These are phyloP conservation scores for Zhuqinia jingwanae DNA, from an alignment of 2,888 invertebrate species.

Conservation along the genomic window DNA sequence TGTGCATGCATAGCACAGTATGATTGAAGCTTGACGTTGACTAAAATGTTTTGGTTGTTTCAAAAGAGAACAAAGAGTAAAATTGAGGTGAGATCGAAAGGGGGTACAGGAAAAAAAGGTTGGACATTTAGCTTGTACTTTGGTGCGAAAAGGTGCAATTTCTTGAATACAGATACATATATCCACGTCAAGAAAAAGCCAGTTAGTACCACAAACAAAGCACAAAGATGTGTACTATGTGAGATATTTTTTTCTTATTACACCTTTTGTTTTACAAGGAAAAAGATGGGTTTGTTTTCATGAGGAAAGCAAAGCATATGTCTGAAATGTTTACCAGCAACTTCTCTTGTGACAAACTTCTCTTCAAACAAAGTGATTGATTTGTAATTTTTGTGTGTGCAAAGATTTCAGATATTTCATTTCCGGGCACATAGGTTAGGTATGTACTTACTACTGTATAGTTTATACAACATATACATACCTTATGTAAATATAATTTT, in stretches of 20 bases:
- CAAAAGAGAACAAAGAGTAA: neutral
- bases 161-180: too few relatives aligned
- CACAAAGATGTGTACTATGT: neutral
- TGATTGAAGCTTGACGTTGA: neutral
- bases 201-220: neutral
- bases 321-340: too few relatives aligned
- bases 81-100: conserved; percentile 23
- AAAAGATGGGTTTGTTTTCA: neutral
- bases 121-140: conserved; percentile 41
- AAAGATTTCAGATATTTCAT: neutral
- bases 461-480: too few relatives aligned
- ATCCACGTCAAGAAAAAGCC: neutral
- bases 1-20: neutral
- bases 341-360: too few relatives aligned
- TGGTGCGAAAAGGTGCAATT: conserved; percentile 34
- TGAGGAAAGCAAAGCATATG: neutral
- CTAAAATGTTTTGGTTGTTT: neutral
- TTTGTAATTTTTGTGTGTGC: neutral
- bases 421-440: conserved; percentile 1
- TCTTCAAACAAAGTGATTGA: conserved; percentile 17
- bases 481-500: conserved; percentile 27
- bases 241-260: neutral
- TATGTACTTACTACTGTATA: too few relatives aligned
- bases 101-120: conserved; percentile 42
- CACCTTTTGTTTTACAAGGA: neutral